Base-by-base conservation (phyloP, 2,888 invertebrate genomes). In the Drosophila helvetica region DNA sequence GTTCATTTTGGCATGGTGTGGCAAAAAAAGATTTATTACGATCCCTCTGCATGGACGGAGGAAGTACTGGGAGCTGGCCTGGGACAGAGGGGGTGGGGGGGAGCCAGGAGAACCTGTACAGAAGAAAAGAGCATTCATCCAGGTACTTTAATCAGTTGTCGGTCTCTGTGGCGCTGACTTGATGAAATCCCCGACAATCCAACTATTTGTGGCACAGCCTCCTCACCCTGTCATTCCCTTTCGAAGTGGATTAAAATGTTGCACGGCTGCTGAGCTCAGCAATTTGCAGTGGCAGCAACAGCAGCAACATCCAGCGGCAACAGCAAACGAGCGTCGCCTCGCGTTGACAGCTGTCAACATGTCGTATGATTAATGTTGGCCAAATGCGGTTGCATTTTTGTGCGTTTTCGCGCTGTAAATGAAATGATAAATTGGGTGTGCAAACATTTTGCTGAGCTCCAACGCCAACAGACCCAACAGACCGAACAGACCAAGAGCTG, bases 281-380 rank as follows among this genome's bases (percentile, higher is more conserved):
- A 61, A 78, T 51, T 59, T 69, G 63, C 63, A 22, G 56, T 27
- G 46, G 15, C 50, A 47, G 18, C 30, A 56, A 19, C 43, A 33
- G 56, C 51, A 8, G 17, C 57, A 42, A 18, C 57, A 57, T 33
- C 15, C 59, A 33, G 27, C 52, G 22, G 54, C 68, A 59, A 25
- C 48, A 55, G 38, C 15, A 38, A 56, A 63, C 66, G 60, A 79
- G 76, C 66, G 5, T 22, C 22, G 22, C 22, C 0, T 22, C 5
- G 22, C 79, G 85, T 78, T 88, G 86, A 86, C 86, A 86, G 85
- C 85, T 86, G 88, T 86, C 88, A 88, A 77, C 78, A 73, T 80
- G 73, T 82, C 80, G 74, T 79, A 90, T 90, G 90, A 90, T 87
- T 89, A 90, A 90, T 90, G 89, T 74, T 76, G 79, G 76, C 77